Percentiles rank a stretch among this genome's conserved stretches.
Conservation (phyloP, 2,113 vertebrate genomes). For the Himantopus leucocephalus region DNA sequence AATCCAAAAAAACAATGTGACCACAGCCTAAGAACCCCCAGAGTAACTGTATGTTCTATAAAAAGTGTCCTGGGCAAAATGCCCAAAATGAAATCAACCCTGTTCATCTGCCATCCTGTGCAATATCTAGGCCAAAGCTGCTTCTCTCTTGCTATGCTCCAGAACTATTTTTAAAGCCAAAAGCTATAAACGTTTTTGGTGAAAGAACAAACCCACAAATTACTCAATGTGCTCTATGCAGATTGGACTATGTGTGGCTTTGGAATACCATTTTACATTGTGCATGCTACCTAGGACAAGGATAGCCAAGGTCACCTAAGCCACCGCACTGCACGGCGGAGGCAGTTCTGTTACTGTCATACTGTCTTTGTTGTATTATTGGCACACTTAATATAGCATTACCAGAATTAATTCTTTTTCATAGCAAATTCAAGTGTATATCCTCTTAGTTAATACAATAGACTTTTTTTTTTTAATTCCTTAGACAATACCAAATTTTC, state of each 20-base stretch:
- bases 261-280: slow-evolving; percentile 55
- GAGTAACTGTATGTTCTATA: slow-evolving; percentile 80
- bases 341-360: not conserved
- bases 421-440: not conserved
- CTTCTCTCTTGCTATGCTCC: slow-evolving; percentile 71
- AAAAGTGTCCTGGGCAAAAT: slow-evolving; percentile 80
- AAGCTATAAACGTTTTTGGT: slow-evolving; percentile 85
- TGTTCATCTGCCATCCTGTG: slow-evolving; percentile 78
- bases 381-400: not conserved
- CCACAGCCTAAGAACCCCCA: slow-evolving; percentile 64
- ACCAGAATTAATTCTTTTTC: not conserved
- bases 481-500: not conserved
- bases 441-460: not conserved
- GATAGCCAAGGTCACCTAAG: slow-evolving; percentile 73
- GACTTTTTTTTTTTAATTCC: not conserved
- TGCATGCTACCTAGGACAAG: slow-evolving; percentile 78
- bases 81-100: slow-evolving; percentile 80
- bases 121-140: slow-evolving; percentile 71
- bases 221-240: slow-evolving; percentile 79
- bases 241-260: slow-evolving; percentile 63
- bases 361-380: not conserved
- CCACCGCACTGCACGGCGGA: not conserved
- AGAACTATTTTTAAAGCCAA: slow-evolving; percentile 82
- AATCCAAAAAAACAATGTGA: slow-evolving; percentile 60
- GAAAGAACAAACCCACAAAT: slow-evolving; percentile 83